These are phyloP conservation scores for Dendrolimus pini DNA, from an alignment of 2,888 invertebrate species.

Conservation along the genomic window DNA sequence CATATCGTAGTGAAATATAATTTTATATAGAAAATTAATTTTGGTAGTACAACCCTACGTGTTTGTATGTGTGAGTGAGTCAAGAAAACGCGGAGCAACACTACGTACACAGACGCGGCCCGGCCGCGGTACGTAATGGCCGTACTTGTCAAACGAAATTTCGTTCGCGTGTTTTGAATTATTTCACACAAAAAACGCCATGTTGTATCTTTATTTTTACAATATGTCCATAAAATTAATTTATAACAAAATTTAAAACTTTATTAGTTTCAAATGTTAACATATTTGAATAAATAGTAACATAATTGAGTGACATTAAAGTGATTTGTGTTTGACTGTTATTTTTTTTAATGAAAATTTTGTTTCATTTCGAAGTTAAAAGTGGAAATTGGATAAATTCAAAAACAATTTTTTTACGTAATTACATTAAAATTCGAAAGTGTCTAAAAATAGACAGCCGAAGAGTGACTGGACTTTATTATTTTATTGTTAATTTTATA, in stretches of 20 bases:
- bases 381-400: no score
- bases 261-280: slow-evolving; percentile 6
- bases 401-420: neutral
- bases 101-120: slow-evolving; percentile 50
- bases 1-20: no score
- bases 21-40: slow-evolving; percentile 1
- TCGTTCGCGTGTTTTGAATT: slow-evolving; percentile 55
- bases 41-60: slow-evolving; percentile 43
- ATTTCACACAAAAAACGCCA: slow-evolving; percentile 61
- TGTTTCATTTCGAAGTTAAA: no score
- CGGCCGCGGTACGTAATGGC: slow-evolving; percentile 51
- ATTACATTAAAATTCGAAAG: slow-evolving; percentile 11
- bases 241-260: slow-evolving; percentile 29
- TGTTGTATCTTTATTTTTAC: slow-evolving; percentile 33
- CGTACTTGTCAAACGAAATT: slow-evolving; percentile 34
- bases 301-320: no score
- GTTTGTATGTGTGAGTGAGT: slow-evolving; percentile 54
- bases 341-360: no score
- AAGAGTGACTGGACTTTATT: slow-evolving; percentile 27
- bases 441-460: slow-evolving; percentile 39
- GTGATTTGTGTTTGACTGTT: no score
- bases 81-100: slow-evolving; percentile 49
- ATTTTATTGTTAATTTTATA: slow-evolving; percentile 11
- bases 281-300: no score
- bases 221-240: slow-evolving; percentile 3